Evolutionary conservation across 2,113 vertebrate genomes (phyloP).

Genomic region (Agapornis roseicollis): DNA sequence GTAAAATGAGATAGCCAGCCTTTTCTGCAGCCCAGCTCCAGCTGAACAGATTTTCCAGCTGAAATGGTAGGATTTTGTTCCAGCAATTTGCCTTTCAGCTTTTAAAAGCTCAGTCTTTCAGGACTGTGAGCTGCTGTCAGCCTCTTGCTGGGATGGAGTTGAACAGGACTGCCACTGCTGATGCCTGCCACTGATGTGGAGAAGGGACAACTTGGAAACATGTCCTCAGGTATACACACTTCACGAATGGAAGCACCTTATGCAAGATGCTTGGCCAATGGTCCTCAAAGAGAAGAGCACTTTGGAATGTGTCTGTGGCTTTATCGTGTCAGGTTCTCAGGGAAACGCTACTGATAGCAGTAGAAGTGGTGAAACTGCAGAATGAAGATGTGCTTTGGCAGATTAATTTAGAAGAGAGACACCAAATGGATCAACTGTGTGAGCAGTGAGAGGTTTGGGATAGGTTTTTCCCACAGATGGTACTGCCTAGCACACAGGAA

Average conservation of each 20-base stretch:
- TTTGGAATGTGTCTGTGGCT: not conserved
- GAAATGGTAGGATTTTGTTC: not conserved
- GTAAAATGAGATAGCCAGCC: not conserved
- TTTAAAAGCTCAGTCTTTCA: not conserved
- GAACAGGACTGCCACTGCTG: not conserved
- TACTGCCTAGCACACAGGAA: not conserved
- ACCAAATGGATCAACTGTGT: not conserved
- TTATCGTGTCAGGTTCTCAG: not conserved
- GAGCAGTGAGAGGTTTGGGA: not conserved
- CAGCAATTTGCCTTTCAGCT: not conserved
- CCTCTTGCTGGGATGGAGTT: not conserved
- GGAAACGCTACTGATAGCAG: not conserved
- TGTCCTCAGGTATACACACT: not conserved
- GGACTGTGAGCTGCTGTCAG: not conserved
- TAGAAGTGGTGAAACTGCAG: not conserved
- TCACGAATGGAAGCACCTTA: not conserved
- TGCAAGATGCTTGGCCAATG: not conserved
- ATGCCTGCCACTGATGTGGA: not conserved
- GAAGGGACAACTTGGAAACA: not conserved
- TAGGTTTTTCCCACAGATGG: not conserved
- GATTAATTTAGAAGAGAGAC: not conserved
- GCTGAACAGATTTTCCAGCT: conserved; percentile 9
- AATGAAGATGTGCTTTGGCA: not conserved
- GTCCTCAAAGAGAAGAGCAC: not conserved
- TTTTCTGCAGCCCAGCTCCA: not conserved